Base-by-base conservation (phyloP, 2,797 vertebrate species). In the Pempheris klunzingeri region DNA sequence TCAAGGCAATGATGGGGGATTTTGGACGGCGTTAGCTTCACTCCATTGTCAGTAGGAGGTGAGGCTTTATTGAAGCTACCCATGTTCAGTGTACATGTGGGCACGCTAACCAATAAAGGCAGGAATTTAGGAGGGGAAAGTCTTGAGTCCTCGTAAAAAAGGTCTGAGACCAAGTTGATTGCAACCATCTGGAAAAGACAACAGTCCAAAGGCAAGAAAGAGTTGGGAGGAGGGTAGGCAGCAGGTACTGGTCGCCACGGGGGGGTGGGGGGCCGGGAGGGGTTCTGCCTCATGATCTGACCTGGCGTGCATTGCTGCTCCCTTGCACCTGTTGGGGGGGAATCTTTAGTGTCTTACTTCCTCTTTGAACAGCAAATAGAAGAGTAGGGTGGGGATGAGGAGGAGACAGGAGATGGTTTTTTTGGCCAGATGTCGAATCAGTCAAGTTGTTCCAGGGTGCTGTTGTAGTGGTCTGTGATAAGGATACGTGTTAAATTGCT, bases 121-220 rank as follows among this genome's bases (percentile, higher is more conserved):
- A 86, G 60, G 74, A 87, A 89, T 92, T 86, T 84, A 73, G 46
- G 72, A 80, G 70, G 74, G 74, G 64, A 88, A 85, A 86, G 80
- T 85, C 67, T 82, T 32, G 18, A 39, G 55, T 78, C 50, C 60
- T 88, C 49, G 28, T 90, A 83, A 86, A 86, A 88, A 71, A 32
- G 72, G 43, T 52, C 46, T 71, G 22, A 38, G 64, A 71, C 53
- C 0, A 4, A 38, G 43, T 44, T 87, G 80, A 92, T 88, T 83
- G 66, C 49, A 87, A 82, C 80, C 87, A 91, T 87, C 65, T 90
- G 82, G 81, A 64, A 68, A 71, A 72, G 66, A 88, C 70, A 83
- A 71, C 34, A 50, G 76, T n/a, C 26, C 2, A 49, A 57, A 65
- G 57, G 20, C 1, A 2, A 64, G 64, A 60, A 57, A 55, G 46